phyloP scores from a whole-genome alignment of 1,140 invertebrate genomes.

The Lutraria rhynchaena region DNA sequence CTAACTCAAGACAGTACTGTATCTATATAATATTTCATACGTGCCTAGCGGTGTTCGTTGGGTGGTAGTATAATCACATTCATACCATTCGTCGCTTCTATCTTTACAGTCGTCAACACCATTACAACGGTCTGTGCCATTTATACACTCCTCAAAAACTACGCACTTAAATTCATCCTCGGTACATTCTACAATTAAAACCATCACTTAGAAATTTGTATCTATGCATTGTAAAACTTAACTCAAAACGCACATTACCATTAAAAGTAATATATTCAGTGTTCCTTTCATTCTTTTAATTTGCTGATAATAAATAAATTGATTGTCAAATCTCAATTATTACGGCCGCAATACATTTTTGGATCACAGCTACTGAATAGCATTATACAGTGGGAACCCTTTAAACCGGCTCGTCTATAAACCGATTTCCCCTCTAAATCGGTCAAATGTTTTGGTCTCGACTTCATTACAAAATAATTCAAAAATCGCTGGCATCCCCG shows the following conservation, averaged over 20 bases:
- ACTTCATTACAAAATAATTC: neutral
- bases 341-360: too few relatives aligned
- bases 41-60: neutral
- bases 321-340: too few relatives aligned
- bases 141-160: constrained; percentile 22
- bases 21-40: neutral
- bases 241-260: neutral
- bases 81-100: constrained; percentile 35
- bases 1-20: neutral
- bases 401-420: too few relatives aligned
- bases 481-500: neutral
- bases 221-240: constrained; percentile 11
- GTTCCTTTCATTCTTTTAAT: neutral
- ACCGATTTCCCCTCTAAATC: neutral
- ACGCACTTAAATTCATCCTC: constrained; percentile 25
- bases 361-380: too few relatives aligned
- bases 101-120: constrained; percentile 30
- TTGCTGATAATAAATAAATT: neutral
- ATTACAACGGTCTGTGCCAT: constrained; percentile 13
- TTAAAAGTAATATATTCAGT: neutral
- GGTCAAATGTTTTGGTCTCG: neutral
- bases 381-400: too few relatives aligned
- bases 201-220: neutral
- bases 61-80: neutral
- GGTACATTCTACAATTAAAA: constrained; percentile 32